Percentiles rank a stretch among this genome's conserved stretches.
Evolutionary conservation across 2,888 invertebrate species (phyloP).

Genomic region (Biston stratarius): DNA sequence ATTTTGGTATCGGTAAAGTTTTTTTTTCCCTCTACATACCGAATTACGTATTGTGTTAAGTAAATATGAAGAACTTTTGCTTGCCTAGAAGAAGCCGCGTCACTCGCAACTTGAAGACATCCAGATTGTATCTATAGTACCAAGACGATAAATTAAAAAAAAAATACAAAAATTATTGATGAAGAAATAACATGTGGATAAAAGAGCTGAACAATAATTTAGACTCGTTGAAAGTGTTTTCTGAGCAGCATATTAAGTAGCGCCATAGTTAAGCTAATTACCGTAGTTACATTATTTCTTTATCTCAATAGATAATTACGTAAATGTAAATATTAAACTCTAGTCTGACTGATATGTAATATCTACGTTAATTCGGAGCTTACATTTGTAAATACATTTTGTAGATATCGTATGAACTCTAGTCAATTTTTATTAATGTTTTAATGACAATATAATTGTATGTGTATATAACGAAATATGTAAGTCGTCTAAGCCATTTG

Average conservation of each 20-base stretch:
- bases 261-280: constrained; percentile 7
- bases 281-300: constrained; percentile 32
- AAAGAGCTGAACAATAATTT: no score
- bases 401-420: constrained; percentile 78
- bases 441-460: constrained; percentile 85
- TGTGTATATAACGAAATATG: constrained; percentile 56
- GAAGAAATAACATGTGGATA: no score
- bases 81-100: no score
- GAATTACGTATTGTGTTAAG: no score
- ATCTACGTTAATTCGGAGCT: constrained; percentile 79
- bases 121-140: no score
- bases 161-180: no score
- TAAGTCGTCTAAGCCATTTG: constrained; percentile 62
- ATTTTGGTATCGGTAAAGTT: no score
- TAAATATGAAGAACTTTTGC: no score
- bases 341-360: constrained; percentile 79
- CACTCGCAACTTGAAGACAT: no score
- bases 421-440: constrained; percentile 84
- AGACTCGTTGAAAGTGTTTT: background rate
- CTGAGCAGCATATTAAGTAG: constrained; percentile 1
- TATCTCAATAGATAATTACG: constrained; percentile 38
- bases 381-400: constrained; percentile 79
- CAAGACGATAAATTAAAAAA: no score
- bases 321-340: constrained; percentile 55
- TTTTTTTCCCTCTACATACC: no score